Evolutionary conservation across 2,888 invertebrate genomes (phyloP).

Genomic region (Meganola albula): DNA sequence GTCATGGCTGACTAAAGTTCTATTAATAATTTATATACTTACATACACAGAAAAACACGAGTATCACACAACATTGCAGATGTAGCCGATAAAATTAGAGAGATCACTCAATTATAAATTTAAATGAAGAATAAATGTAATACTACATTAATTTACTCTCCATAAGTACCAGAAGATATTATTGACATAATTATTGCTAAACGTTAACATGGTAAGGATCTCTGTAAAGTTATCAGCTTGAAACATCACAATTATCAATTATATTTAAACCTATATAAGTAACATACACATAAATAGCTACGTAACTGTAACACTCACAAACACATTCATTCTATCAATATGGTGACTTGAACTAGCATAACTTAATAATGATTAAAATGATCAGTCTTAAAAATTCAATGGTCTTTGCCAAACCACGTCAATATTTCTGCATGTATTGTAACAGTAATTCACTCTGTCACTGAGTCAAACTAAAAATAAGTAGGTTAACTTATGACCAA

Average conservation of each 20-base stretch:
- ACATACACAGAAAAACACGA: constrained; percentile 25
- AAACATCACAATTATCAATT: constrained; percentile 29
- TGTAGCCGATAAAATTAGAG: constrained; percentile 29
- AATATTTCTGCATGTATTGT: constrained; percentile 48
- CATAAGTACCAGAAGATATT: constrained; percentile 17
- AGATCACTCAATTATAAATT: constrained; percentile 28
- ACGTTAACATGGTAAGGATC: constrained; percentile 33
- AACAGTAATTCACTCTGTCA: constrained; percentile 58
- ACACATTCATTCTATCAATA: constrained; percentile 44
- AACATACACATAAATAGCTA: constrained; percentile 58
- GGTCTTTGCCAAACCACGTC: constrained; percentile 44
- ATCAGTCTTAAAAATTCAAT: constrained; percentile 72
- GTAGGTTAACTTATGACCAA: too few relatives aligned
- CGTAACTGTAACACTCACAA: constrained; percentile 52
- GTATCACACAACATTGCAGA: constrained; percentile 24
- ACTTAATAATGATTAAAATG: constrained; percentile 74
- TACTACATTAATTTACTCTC: constrained; percentile 19
- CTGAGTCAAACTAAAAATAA: constrained; percentile 70
- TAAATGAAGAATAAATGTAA: constrained; percentile 15
- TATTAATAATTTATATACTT: too few relatives aligned
- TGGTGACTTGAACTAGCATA: constrained; percentile 68
- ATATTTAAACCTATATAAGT: constrained; percentile 39
- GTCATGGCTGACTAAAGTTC: constrained; percentile 17
- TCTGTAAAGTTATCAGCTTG: constrained; percentile 40
- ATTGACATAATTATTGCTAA: constrained; percentile 31